Evolutionary conservation across 2,113 vertebrate genomes (phyloP).

Genomic region (Thalassoma bifasciatum): DNA sequence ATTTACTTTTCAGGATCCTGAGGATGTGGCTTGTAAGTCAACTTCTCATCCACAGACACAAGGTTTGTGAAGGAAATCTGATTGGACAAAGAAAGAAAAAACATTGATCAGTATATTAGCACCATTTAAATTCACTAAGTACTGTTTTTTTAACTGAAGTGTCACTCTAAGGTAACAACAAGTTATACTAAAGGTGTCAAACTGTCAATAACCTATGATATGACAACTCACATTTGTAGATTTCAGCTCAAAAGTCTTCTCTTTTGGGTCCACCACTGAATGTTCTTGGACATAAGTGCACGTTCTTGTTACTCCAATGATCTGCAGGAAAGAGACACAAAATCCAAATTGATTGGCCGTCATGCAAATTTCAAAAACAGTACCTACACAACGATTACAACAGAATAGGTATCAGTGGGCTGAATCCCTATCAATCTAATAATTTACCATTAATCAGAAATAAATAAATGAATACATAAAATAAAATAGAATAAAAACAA

Average conservation of each 20-base stretch:
- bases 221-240: slow-evolving; percentile 92
- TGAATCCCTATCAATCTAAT: too few species aligned
- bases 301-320: slow-evolving; percentile 91
- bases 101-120: background rate
- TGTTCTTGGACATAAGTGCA: slow-evolving; percentile 95
- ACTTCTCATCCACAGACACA: slow-evolving; percentile 95
- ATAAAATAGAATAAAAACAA: too few species aligned
- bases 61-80: slow-evolving; percentile 98
- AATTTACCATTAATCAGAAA: too few species aligned
- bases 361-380: too few species aligned
- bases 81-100: background rate
- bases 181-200: background rate
- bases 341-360: background rate
- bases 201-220: background rate
- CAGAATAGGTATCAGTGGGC: too few species aligned
- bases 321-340: slow-evolving; percentile 75
- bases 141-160: background rate
- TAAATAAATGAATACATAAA: too few species aligned
- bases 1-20: slow-evolving; percentile 91
- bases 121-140: background rate
- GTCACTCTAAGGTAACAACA: background rate
- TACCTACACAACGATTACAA: too few species aligned
- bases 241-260: slow-evolving; percentile 92
- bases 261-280: slow-evolving; percentile 92
- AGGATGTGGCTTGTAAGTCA: slow-evolving; percentile 94